Percentiles rank a stretch among this genome's conserved stretches.
phyloP scores from a whole-genome alignment of 2,797 vertebrate species.

The Carapus acus region DNA sequence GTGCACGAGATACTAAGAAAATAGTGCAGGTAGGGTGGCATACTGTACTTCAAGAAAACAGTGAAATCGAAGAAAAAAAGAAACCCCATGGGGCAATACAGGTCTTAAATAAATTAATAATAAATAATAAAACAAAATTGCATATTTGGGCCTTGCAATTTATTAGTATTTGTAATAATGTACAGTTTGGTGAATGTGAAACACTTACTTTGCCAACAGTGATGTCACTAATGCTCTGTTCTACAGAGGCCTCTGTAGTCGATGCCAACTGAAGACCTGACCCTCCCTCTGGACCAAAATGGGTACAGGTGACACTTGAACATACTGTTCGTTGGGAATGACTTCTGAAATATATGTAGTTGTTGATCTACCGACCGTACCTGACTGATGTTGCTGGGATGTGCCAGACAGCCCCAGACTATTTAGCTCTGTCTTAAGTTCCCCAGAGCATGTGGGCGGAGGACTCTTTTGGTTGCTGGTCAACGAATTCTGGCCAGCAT shows the following conservation, averaged over 20 bases:
- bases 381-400: conserved; percentile 24
- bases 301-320: conserved; percentile 16
- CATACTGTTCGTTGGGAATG: not conserved
- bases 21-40: too few species aligned
- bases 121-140: too few species aligned
- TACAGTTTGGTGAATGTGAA: not conserved
- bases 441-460: conserved; percentile 8
- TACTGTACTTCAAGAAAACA: too few species aligned
- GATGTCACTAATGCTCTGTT: conserved; percentile 52
- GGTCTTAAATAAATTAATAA: too few species aligned
- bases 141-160: too few species aligned
- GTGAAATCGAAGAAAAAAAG: too few species aligned
- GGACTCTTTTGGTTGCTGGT: conserved; percentile 8
- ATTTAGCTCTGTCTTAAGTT: conserved; percentile 21
- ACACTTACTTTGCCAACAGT: conserved; percentile 62
- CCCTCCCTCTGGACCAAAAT: conserved; percentile 18
- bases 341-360: too few species aligned
- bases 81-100: too few species aligned
- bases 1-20: too few species aligned
- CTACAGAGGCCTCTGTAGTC: conserved; percentile 14
- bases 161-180: not conserved
- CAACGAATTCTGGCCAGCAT: conserved; percentile 21
- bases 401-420: conserved; percentile 25
- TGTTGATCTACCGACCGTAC: conserved; percentile 19
- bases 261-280: conserved; percentile 17